Percentiles rank a stretch among this genome's conserved stretches.
These are phyloP conservation scores for Tromatobia lineatoria DNA, from an alignment of 2,888 invertebrate species.

Conservation along the genomic window DNA sequence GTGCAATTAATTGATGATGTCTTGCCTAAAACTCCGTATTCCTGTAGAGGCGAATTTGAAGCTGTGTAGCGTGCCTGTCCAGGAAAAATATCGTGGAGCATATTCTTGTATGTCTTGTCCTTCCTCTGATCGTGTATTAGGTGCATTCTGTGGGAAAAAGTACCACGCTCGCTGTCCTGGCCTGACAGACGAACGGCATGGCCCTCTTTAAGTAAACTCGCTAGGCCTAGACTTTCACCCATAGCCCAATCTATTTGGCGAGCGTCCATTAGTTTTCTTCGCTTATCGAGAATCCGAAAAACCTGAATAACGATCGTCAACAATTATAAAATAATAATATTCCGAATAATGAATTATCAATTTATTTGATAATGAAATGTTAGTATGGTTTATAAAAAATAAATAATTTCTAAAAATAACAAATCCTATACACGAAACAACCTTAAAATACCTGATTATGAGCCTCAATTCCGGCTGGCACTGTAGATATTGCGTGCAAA, in stretches of 20 bases:
- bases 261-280: conserved; percentile 87
- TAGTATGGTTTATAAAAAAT: no score
- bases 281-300: conserved; percentile 85
- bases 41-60: conserved; percentile 93
- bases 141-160: conserved; percentile 92
- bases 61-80: conserved; percentile 92
- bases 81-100: conserved; percentile 89
- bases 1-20: no score
- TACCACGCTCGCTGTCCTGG: conserved; percentile 94
- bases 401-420: neutral
- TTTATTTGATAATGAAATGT: no score
- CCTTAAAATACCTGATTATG: conserved; percentile 87
- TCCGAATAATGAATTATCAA: no score
- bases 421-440: neutral
- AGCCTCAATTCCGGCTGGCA: conserved; percentile 89
- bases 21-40: conserved; percentile 88
- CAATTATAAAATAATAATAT: neutral
- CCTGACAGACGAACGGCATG: conserved; percentile 92
- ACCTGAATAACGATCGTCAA: conserved; percentile 68
- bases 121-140: conserved; percentile 93
- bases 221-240: conserved; percentile 92
- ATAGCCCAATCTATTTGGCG: conserved; percentile 92
- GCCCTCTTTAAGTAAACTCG: conserved; percentile 91
- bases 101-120: conserved; percentile 88
- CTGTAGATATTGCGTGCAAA: conserved; percentile 88